These are phyloP conservation scores for Anolis sagrei DNA, from an alignment of 2,113 vertebrate species.

Conservation along the genomic window DNA sequence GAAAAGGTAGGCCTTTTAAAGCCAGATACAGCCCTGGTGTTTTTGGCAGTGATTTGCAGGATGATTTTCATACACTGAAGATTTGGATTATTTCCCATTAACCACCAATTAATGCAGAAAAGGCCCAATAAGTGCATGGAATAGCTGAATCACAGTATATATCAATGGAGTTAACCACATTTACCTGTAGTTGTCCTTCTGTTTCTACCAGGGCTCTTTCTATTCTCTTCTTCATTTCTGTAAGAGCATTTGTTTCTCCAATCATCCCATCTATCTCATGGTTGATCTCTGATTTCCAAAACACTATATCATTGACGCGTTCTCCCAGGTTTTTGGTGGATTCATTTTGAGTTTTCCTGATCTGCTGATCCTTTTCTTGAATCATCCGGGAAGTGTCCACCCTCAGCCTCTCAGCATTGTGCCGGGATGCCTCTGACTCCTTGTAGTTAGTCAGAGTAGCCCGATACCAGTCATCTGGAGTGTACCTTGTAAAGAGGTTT, in stretches of 20 bases:
- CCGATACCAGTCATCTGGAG: conserved; percentile 88
- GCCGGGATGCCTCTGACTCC: conserved; percentile 82
- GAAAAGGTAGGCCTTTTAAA: conserved; percentile 7
- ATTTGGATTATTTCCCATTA: conserved; percentile 35
- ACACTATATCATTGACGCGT: conserved; percentile 87
- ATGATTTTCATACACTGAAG: conserved; percentile 29
- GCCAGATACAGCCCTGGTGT: conserved; percentile 16
- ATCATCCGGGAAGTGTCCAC: conserved; percentile 85
- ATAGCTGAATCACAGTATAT: neutral
- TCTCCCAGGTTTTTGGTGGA: conserved; percentile 87
- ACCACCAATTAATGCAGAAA: conserved; percentile 24
- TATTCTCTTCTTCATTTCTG: conserved; percentile 84
- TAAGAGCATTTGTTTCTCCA: conserved; percentile 85
- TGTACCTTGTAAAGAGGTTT: conserved; percentile 80
- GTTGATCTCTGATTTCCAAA: conserved; percentile 91
- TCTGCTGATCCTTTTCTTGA: conserved; percentile 88
- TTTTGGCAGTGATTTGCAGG: neutral
- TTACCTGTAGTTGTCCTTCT: conserved; percentile 89
- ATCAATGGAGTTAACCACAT: neutral
- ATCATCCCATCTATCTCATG: conserved; percentile 91
- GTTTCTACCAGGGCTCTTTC: conserved; percentile 90
- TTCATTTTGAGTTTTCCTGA: conserved; percentile 80
- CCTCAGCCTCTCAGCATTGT: conserved; percentile 86
- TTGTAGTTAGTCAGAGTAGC: conserved; percentile 87
- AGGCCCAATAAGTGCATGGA: conserved; percentile 19